phyloP scores from a whole-genome alignment of 2,888 invertebrate species.

The Ornithoptera alexandrae region DNA sequence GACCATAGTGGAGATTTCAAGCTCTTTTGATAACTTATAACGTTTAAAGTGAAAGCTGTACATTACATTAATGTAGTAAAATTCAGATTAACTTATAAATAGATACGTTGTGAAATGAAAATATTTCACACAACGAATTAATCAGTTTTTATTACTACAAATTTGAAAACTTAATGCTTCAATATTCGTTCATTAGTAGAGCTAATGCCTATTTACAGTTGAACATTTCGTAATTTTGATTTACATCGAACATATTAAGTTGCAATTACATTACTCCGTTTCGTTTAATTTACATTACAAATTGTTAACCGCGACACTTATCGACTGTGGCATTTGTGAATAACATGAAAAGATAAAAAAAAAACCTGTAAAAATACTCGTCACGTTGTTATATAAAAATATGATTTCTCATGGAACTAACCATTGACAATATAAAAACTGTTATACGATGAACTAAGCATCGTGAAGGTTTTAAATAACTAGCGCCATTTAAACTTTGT shows the following conservation, averaged over 20 bases:
- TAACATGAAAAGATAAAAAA: neutral
- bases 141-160: neutral
- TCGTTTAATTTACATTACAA: neutral
- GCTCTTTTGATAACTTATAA: no score
- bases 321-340: neutral
- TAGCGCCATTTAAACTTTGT: constrained; percentile 7
- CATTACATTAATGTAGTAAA: no score
- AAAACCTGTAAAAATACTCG: neutral
- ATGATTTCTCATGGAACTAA: constrained; percentile 44
- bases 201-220: neutral
- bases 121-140: neutral
- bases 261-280: neutral
- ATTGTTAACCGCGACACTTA: neutral
- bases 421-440: constrained; percentile 45
- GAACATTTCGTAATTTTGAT: constrained; percentile 1
- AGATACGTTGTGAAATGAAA: no score
- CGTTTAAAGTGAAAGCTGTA: no score
- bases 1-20: no score
- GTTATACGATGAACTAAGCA: constrained; percentile 29
- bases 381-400: neutral
- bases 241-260: neutral
- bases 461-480: constrained; percentile 18
- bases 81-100: no score
- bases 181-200: neutral
- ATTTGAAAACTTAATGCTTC: no score